A percentile compares a stretch with the other conserved stretches of the same genome.
These are phyloP conservation scores for Venturia canescens DNA, from an alignment of 1,140 invertebrate genomes.

Conservation along the genomic window DNA sequence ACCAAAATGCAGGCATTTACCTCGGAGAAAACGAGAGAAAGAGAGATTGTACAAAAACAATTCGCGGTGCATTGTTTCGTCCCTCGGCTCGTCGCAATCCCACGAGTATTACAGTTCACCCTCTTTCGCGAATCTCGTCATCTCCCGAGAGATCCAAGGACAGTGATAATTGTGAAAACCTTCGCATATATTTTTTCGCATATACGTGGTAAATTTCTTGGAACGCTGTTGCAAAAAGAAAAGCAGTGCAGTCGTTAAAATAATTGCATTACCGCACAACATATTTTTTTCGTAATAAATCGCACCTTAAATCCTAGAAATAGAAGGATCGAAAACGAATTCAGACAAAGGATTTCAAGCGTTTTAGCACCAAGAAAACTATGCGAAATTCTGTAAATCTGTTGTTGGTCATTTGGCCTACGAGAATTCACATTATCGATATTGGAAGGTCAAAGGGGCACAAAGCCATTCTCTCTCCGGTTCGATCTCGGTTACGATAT, in stretches of 20 bases:
- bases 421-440: not conserved
- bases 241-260: not conserved
- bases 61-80: not conserved
- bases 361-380: no score
- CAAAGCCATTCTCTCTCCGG: not conserved
- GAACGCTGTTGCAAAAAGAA: constrained; percentile 3
- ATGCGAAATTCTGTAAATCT: no score
- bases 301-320: not conserved
- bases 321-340: no score
- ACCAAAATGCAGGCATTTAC: constrained; percentile 30
- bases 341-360: no score
- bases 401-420: no score
- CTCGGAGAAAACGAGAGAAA: constrained; percentile 12
- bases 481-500: not conserved
- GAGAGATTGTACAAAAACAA: not conserved
- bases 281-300: not conserved
- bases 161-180: constrained; percentile 11
- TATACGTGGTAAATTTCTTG: not conserved
- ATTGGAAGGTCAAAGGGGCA: not conserved
- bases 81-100: not conserved
- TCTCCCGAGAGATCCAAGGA: constrained; percentile 13
- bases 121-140: not conserved
- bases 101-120: not conserved
- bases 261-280: not conserved
- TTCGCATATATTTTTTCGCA: constrained; percentile 14